Percentiles rank a stretch among this genome's conserved stretches.
Evolutionary conservation across 2,888 invertebrate species (phyloP).

Genomic region (Prenolepis imparis): DNA sequence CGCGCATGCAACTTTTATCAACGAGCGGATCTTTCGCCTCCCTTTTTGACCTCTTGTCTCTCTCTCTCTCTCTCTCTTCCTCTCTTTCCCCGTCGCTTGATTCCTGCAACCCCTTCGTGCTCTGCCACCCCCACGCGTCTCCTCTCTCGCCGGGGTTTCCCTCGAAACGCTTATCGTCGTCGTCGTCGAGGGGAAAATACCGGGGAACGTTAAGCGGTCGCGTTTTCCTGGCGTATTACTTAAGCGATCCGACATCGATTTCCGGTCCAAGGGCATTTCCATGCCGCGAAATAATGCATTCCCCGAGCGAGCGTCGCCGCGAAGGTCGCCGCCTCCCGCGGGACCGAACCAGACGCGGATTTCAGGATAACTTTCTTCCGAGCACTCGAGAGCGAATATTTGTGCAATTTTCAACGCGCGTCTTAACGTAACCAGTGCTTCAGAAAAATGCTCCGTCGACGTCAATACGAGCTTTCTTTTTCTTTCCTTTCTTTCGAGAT

Average conservation of each 20-base stretch:
- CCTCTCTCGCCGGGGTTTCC: slow-evolving; percentile 25
- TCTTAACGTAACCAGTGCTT: slow-evolving; percentile 41
- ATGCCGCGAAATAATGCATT: slow-evolving; percentile 58
- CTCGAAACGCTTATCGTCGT: slow-evolving; percentile 51
- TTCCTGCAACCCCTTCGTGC: slow-evolving; percentile 35
- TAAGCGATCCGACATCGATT: slow-evolving; percentile 56
- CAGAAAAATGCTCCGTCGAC: slow-evolving; percentile 33
- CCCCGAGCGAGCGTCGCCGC: slow-evolving; percentile 47
- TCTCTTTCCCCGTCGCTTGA: not conserved
- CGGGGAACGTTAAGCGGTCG: slow-evolving; percentile 47
- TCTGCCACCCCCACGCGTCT: not conserved
- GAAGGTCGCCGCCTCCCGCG: slow-evolving; percentile 53
- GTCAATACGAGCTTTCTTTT: slow-evolving; percentile 18
- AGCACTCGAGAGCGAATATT: slow-evolving; percentile 39
- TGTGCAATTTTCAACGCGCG: slow-evolving; percentile 51
- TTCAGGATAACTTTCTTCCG: slow-evolving; percentile 50
- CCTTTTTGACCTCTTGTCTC: slow-evolving; percentile 42
- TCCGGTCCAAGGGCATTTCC: slow-evolving; percentile 55
- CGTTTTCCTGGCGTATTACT: slow-evolving; percentile 50
- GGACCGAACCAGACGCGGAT: slow-evolving; percentile 48
- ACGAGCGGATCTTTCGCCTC: slow-evolving; percentile 58
- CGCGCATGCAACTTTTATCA: slow-evolving; percentile 77
- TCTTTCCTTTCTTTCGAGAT: not conserved
- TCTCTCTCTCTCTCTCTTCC: not conserved
- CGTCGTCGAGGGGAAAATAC: slow-evolving; percentile 41